Evolutionary conservation across 2,888 invertebrate genomes (phyloP).

Genomic region (Dolomedes plantarius): DNA sequence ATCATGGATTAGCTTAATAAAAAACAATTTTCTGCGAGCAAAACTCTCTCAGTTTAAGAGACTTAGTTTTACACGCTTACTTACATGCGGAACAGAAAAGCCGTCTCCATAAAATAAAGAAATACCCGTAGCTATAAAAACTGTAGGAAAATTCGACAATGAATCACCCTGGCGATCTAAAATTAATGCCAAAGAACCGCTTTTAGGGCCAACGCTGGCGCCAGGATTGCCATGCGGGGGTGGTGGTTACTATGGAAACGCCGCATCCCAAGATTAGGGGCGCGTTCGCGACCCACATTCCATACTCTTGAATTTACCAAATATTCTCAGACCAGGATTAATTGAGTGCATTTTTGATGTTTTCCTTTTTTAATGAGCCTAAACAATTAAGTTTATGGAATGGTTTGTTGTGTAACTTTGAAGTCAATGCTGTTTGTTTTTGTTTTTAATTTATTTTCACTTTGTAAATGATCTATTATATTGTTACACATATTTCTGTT

Average conservation of each 20-base stretch:
- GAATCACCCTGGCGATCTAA: constrained; percentile 61
- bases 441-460: too few relatives aligned
- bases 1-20: background rate
- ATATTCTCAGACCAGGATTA: constrained; percentile 23
- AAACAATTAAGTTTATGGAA: too few relatives aligned
- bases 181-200: constrained; percentile 47
- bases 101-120: background rate
- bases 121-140: constrained; percentile 26
- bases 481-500: too few relatives aligned
- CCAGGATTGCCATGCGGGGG: constrained; percentile 36
- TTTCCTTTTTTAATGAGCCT: background rate
- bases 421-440: too few relatives aligned
- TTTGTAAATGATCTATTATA: too few relatives aligned
- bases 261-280: constrained; percentile 59
- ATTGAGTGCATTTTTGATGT: constrained; percentile 26
- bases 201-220: constrained; percentile 52
- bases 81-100: background rate
- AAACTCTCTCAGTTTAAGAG: background rate
- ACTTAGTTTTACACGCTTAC: background rate
- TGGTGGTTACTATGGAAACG: constrained; percentile 44
- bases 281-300: constrained; percentile 37
- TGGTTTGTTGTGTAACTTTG: too few relatives aligned
- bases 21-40: too few relatives aligned
- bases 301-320: background rate
- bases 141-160: constrained; percentile 63